Conservation (phyloP, 2,888 invertebrate species). For the Argynnis bischoffii region DNA sequence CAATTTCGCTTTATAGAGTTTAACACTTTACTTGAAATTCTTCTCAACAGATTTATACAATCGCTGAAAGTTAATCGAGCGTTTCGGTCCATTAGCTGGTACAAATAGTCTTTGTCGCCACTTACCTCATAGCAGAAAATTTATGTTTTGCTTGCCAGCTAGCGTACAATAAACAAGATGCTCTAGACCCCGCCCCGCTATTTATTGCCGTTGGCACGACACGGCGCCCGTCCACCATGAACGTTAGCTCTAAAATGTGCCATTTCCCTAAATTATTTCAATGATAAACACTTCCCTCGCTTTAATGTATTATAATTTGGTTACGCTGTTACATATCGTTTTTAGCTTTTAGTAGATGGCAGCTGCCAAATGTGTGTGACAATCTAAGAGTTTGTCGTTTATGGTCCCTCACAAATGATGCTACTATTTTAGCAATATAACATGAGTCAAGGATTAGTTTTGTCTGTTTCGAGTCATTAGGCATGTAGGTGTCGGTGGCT, state of each 20-base stretch:
- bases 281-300: slow-evolving; percentile 64
- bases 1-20: too few species aligned
- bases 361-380: slow-evolving; percentile 18
- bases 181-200: slow-evolving; percentile 53
- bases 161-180: slow-evolving; percentile 70
- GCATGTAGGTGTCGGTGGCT: slow-evolving; percentile 55
- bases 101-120: slow-evolving; percentile 66
- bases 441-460: slow-evolving; percentile 44
- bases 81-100: slow-evolving; percentile 52
- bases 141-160: slow-evolving; percentile 64
- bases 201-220: slow-evolving; percentile 62
- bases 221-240: slow-evolving; percentile 62
- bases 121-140: slow-evolving; percentile 67
- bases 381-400: slow-evolving; percentile 47
- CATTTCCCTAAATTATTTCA: slow-evolving; percentile 74
- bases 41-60: neutral
- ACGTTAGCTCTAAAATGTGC: slow-evolving; percentile 70
- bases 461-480: slow-evolving; percentile 60
- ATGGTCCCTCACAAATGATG: slow-evolving; percentile 40
- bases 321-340: slow-evolving; percentile 56
- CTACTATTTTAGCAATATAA: slow-evolving; percentile 39
- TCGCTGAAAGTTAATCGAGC: slow-evolving; percentile 9
- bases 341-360: slow-evolving; percentile 39
- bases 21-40: too few species aligned
- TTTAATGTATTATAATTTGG: slow-evolving; percentile 46